Evolutionary conservation across 2,113 vertebrate genomes (phyloP).

Genomic region (Tamias sibiricus): DNA sequence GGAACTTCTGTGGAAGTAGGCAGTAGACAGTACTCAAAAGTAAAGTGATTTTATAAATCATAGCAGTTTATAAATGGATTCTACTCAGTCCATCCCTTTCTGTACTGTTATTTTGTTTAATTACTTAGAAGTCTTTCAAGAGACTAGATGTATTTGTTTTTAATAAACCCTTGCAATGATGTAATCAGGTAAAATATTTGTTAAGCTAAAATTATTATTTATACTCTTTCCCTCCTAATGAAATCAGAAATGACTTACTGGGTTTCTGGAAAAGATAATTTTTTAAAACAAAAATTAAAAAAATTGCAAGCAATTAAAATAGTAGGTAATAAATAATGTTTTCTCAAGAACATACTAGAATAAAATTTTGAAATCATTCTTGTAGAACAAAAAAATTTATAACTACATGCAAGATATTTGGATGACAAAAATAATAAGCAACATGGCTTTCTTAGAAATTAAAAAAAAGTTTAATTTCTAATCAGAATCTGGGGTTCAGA

Average conservation of each 20-base stretch:
- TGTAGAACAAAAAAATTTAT: conserved; percentile 14
- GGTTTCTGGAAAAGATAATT: background rate
- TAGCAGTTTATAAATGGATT: background rate
- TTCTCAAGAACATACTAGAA: background rate
- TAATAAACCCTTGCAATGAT: background rate
- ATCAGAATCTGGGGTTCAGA: background rate
- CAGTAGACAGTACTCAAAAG: background rate
- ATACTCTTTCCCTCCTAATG: background rate
- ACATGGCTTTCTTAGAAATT: conserved; percentile 1
- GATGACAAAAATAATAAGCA: background rate
- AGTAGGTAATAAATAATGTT: background rate
- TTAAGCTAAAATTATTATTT: background rate
- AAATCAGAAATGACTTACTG: conserved; percentile 40
- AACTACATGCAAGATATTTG: background rate
- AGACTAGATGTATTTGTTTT: conserved; percentile 19
- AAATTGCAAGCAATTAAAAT: background rate
- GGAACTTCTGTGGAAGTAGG: background rate
- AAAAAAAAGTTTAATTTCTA: background rate
- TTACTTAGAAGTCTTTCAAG: background rate
- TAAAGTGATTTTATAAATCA: conserved; percentile 1
- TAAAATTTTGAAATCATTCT: background rate
- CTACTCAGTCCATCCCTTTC: background rate
- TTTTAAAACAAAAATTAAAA: background rate
- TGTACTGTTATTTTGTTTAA: background rate
- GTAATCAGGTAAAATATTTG: background rate